Evolutionary conservation across 2,888 invertebrate species (phyloP), one percentile per base, ranked within the genome.

Genomic region (Ormyrus labotus): DNA sequence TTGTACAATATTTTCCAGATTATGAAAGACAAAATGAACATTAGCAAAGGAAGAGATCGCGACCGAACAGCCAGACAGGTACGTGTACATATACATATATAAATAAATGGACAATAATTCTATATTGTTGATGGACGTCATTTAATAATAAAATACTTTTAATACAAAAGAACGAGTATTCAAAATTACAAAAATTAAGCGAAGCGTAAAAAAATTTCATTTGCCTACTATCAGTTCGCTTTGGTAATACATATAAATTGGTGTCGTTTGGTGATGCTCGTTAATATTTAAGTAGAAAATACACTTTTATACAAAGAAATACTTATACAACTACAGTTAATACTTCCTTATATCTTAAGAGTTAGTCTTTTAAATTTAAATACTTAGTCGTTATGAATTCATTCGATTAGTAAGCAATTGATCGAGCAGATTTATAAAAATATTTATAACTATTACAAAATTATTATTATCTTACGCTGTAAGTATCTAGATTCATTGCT

Each of bases 1-100:
- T 83, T 69, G 7, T 75, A 69, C 71, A 78, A 67, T 78, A 53
- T 53, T 64, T 75, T 89, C 7, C 91, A 96, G 96, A 93, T 94
- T 89, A 97, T 97, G 96, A 97, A 97, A 93, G 96, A 96, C 90
- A 97, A 96, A 92, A 96, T 97, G 94, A 96, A 95, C 91, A 93
- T 96, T 88, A 96, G 95, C 88, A 94, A 96, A 89, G 95, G 94
- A 87, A 93, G 95, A 87, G 97, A 97, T 91, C 94, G 95, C 87
- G 96, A 97, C 89, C 95, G 95, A 83, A 96, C 96, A 82, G 96
- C 96, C 77, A 93, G 96, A 90, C 97, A 97, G 92, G 94, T 94
- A 90, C 85, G 84, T 85, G 61, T 34, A 34, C 57, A 70, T 69
- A 75, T 11, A 71, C 57, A 69, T 60, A 73, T 68, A 78, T 76